Base-by-base conservation (phyloP, 2,888 invertebrate species). In the Coelopa pilipes region DNA sequence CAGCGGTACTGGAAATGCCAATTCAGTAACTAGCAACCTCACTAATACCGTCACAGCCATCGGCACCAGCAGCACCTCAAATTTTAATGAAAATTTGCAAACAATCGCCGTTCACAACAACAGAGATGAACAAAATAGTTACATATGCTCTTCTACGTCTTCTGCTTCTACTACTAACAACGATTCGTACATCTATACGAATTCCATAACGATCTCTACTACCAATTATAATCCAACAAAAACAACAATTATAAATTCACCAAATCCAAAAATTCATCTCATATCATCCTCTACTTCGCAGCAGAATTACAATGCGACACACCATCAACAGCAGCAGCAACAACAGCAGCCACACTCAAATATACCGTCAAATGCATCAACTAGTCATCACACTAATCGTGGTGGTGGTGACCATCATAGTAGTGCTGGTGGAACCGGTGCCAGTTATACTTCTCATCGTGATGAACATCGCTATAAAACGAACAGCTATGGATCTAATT, bases 401-500 rank as follows among this genome's bases (percentile, higher is more conserved):
- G 73, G 78, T 77, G 76, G 78, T 73, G 76, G 81, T 73, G 75
- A 76, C 12, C 77, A 82, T 70, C 84, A 84, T 73, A 63, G 53
- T 55, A 71, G 82, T 55, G 79, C 80, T 53, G 76, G 74, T 47
- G 68, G 76, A 70, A 77, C 80, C 65, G 76, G 79, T 59, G 78
- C 80, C 45, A 79, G 79, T 53, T 86, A 84, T 67, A 80, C 77
- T 68, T 79, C 82, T 13, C 84, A 85, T 75, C 83, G 84, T 47
- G 80, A 78, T 47, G 79, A 83, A 70, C 82, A 84, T 80, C 85
- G 84, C 74, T 85, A 85, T 76, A 85, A 84, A 77, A 84, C 85
- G 77, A 85, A 83, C 75, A 84, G 82, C 79, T 85, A 83, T 63
- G 84, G 84, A 79, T 84, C 84, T 15, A 85, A 84, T 80, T 84